These are phyloP conservation scores for Lordiphosa andalusiaca DNA, from an alignment of 2,888 invertebrate genomes.

Conservation along the genomic window DNA sequence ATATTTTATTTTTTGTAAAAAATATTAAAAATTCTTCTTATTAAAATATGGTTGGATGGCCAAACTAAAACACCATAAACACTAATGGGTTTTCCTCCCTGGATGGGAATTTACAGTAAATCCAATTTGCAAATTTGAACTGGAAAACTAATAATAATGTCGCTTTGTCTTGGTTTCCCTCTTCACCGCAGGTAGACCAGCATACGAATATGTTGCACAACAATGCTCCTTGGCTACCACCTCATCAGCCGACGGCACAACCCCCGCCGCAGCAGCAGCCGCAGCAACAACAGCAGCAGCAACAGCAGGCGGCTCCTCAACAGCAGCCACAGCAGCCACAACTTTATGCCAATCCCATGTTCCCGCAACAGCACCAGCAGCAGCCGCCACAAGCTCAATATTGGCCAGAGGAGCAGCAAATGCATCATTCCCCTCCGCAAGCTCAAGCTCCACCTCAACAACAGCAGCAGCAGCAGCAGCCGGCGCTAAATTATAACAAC, in stretches of 20 bases:
- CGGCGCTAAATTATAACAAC: slow-evolving; percentile 44
- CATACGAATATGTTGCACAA: slow-evolving; percentile 64
- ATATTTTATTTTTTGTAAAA: no score
- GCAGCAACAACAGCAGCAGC: slow-evolving; percentile 28
- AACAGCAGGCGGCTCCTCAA: slow-evolving; percentile 18
- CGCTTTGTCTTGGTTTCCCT: slow-evolving; percentile 2
- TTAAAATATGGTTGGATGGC: no score
- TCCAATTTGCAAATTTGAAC: no score
- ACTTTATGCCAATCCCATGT: slow-evolving; percentile 53
- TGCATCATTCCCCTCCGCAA: slow-evolving; percentile 16
- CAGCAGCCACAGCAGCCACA: slow-evolving; percentile 23
- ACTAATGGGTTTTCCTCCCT: no score
- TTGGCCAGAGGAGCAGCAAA: slow-evolving; percentile 24
- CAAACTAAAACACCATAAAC: no score
- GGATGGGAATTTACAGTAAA: no score
- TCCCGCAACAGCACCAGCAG: slow-evolving; percentile 39
- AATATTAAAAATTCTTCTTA: no score
- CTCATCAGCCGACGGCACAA: slow-evolving; percentile 48
- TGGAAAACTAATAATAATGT: background rate
- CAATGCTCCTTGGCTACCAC: slow-evolving; percentile 65
- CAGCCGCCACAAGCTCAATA: slow-evolving; percentile 33
- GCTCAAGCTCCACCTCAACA: slow-evolving; percentile 1
- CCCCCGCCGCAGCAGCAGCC: slow-evolving; percentile 32
- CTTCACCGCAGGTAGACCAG: slow-evolving; percentile 26
- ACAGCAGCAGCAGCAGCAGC: slow-evolving; percentile 42